Percentiles rank a stretch among this genome's conserved stretches.
phyloP scores from a whole-genome alignment of 2,113 vertebrate genomes.

The Silurus glanis region DNA sequence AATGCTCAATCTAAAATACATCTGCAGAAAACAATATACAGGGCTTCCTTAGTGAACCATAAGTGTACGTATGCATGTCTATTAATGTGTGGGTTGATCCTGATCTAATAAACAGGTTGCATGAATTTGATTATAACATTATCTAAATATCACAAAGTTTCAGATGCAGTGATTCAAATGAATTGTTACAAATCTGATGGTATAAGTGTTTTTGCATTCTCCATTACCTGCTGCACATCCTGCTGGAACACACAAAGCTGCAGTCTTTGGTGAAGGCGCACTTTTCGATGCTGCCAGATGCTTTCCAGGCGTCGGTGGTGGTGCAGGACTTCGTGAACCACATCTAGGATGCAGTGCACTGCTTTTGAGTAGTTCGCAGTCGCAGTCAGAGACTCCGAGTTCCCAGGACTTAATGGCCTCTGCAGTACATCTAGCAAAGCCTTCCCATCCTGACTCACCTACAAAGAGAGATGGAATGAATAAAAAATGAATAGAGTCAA shows the following conservation, averaged over 20 bases:
- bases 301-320: slow-evolving; percentile 93
- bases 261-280: slow-evolving; percentile 93
- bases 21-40: neutral
- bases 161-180: neutral
- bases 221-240: slow-evolving; percentile 92
- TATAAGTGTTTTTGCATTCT: neutral
- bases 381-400: slow-evolving; percentile 93
- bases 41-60: neutral
- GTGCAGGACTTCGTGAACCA: slow-evolving; percentile 94
- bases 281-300: slow-evolving; percentile 97
- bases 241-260: slow-evolving; percentile 99
- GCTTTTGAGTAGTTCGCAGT: slow-evolving; percentile 98
- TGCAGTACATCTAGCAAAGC: slow-evolving; percentile 93
- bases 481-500: neutral
- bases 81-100: neutral
- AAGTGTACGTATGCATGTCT: neutral
- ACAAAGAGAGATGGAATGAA: slow-evolving; percentile 30
- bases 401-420: slow-evolving; percentile 91
- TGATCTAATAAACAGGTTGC: neutral
- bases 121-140: neutral
- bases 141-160: neutral
- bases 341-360: slow-evolving; percentile 94
- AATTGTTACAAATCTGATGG: neutral
- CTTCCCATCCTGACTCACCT: slow-evolving; percentile 98
- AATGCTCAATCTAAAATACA: neutral